Base-by-base conservation (phyloP, 2,797 vertebrate species). In the Coregonus ussuriensis region DNA sequence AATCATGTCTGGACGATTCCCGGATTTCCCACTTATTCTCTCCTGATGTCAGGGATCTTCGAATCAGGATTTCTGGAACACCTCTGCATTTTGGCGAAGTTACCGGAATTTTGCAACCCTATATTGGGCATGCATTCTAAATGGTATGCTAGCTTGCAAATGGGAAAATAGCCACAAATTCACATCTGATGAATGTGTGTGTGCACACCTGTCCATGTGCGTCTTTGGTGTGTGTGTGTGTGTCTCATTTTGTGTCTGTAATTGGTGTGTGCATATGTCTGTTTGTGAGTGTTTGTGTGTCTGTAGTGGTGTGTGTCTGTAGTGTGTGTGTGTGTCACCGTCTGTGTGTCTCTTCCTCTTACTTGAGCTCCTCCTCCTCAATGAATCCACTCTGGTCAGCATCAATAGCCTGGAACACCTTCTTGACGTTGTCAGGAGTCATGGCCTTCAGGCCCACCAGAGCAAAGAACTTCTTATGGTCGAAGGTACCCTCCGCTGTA, bases 351-450 rank as follows among this genome's bases (percentile, higher is more conserved):
- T 65, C 59, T 3, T 0, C 76, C 16, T 78, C 96, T 96, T 89
- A 99, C 98, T 94, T 96, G 80, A 99, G 92, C 91, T 99, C 98
- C 0, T 97, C 97, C 83, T 97, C 95, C 92, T 99, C 98, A 0
- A 99, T 98, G 92, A 94, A 99, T 83, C 97, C 97, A 0, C 97
- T 99, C 72, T 86, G 89, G 37, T 99, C 97, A 83, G 97, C 95
- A n/a, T 99, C 98, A 90, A 99, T 94, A 75, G 97, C 96, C 78
- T 94, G 88, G 87, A 99, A 99, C 86, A 96, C 95, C 92, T 96
- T 95, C 89, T 95, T 96, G 84, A 98, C 93, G 0, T 96, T 94
- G 1, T 97, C 96, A 0, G 88, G 83, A 14, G 91, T 93, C 92
- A 98, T 97, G 72, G 94, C 94, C 93, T 95, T 98, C 91, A 99